Evolutionary conservation across 2,113 vertebrate genomes (phyloP).

Genomic region (Xiphias gladius): DNA sequence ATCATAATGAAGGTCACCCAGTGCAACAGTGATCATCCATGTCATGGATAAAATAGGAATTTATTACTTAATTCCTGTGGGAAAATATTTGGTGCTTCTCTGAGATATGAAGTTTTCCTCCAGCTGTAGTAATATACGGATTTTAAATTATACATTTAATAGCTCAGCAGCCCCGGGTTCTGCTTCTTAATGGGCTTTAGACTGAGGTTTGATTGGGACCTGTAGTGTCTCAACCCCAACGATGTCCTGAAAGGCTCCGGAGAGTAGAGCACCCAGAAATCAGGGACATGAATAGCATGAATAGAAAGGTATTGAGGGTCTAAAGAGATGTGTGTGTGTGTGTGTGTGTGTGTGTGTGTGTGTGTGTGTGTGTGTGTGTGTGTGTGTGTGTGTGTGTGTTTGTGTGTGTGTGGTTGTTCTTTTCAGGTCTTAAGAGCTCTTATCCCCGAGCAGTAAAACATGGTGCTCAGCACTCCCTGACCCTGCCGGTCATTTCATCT

Average conservation of each 20-base stretch:
- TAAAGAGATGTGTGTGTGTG: conserved; percentile 37
- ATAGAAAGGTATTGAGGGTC: conserved; percentile 53
- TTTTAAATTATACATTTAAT: conserved; percentile 50
- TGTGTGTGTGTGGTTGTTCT: conserved; percentile 16
- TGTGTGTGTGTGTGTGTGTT: conserved; percentile 11
- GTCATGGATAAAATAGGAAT: conserved; percentile 23
- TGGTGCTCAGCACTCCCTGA: conserved; percentile 58
- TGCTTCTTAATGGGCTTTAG: conserved; percentile 56
- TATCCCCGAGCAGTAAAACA: conserved; percentile 68
- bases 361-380: conserved; percentile 38
- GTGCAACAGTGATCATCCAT: not conserved
- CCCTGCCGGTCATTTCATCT: conserved; percentile 73
- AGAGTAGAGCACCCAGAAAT: conserved; percentile 50
- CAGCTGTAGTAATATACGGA: conserved; percentile 15
- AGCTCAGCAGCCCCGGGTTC: conserved; percentile 28
- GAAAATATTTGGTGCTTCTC: not conserved
- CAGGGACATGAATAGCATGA: conserved; percentile 57
- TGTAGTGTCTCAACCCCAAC: conserved; percentile 33
- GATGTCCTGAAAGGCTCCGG: conserved; percentile 55
- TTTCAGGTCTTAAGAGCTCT: conserved; percentile 75
- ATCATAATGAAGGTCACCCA: not conserved
- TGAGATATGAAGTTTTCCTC: conserved; percentile 21
- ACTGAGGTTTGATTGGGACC: conserved; percentile 58
- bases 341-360: not conserved
- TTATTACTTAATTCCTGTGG: conserved; percentile 36